Base-by-base conservation (phyloP, 2,888 invertebrate genomes). In the Drosophila pseudotakahashii region DNA sequence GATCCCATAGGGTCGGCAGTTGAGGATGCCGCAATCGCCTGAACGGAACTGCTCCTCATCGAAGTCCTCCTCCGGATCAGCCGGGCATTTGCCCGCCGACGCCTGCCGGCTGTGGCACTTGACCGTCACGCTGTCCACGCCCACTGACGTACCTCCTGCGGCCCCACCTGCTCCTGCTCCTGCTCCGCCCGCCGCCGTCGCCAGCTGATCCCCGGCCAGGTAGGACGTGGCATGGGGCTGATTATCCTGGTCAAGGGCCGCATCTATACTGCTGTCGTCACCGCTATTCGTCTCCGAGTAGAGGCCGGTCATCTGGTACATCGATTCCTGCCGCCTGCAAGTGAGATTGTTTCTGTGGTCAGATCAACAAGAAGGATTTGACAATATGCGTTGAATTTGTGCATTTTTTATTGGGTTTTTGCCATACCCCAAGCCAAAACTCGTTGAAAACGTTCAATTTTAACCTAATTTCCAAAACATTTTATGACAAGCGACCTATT, bases 231-330 rank as follows among this genome's bases (percentile, higher is more conserved):
- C 37, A 51, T 53, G 36, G 36, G 51, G 36, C 51, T 36, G 41
- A 32, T 16, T 10, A 10, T 36, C 47, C 23, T 67, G 67, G 57
- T 92, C 93, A 58, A 89, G 91, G 75, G 93, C 93, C 76, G 93
- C 93, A 77, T 92, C 92, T 76, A 93, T 92, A 75, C 92, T 92
- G 70, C 92, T 93, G 58, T 93, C 93, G 74, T 93, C 95, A 75
- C 93, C 93, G 62, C 91, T 91, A 79, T 94, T 94, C 36, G 94
- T 93, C 89, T 96, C 96, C 70, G 96, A 95, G 91, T 97, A 97
- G 67, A 97, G 93, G 34, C 96, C 96, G 47, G 96, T 97, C 96
- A 96, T 96, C 79, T 96, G 96, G 92, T 97, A 97, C 96, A 96
- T 96, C 88, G 96, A 96, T 92, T 97, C 96, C 94, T 96, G 96